These are phyloP conservation scores for Bombus breviceps DNA, from an alignment of 1,140 invertebrate genomes.

Conservation along the genomic window DNA sequence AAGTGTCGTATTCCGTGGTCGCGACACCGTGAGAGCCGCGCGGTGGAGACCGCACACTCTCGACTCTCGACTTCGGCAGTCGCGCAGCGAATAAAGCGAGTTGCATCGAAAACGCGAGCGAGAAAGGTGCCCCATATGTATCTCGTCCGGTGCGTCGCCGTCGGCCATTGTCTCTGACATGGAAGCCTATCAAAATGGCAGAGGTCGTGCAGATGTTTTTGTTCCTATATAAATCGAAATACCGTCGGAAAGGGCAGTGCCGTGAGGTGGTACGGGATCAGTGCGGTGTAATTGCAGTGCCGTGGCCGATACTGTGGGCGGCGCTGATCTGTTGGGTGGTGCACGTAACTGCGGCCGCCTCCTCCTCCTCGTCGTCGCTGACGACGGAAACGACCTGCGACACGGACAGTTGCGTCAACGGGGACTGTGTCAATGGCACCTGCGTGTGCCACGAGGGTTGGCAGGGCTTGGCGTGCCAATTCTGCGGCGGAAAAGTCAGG, in stretches of 20 bases:
- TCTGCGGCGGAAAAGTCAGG: conserved; percentile 96
- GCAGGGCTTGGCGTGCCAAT: conserved; percentile 94
- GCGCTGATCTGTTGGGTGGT: conserved; percentile 64
- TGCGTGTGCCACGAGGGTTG: conserved; percentile 95
- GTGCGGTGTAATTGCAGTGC: conserved; percentile 50
- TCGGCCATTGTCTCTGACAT: conserved; percentile 82
- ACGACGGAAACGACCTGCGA: conserved; percentile 75
- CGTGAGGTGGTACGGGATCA: conserved; percentile 65
- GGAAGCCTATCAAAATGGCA: conserved; percentile 87
- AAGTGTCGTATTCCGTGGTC: conserved; percentile 1
- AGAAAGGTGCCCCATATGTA: conserved; percentile 51
- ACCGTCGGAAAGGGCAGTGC: conserved; percentile 86
- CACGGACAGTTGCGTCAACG: conserved; percentile 86
- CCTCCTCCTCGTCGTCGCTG: conserved; percentile 65
- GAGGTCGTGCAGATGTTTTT: conserved; percentile 91
- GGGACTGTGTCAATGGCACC: conserved; percentile 91
- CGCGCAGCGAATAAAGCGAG: conserved; percentile 29
- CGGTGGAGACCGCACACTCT: conserved; percentile 54
- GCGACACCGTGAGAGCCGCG: conserved; percentile 43
- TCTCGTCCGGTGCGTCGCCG: conserved; percentile 68
- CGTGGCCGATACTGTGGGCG: conserved; percentile 63
- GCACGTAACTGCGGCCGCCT: conserved; percentile 63
- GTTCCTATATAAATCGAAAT: conserved; percentile 92
- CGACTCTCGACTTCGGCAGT: conserved; percentile 48
- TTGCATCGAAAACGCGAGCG: conserved; percentile 33